Percentiles rank a stretch among this genome's conserved stretches.
Conservation (phyloP, 2,113 vertebrate species). For the Catharus bicknelli region DNA sequence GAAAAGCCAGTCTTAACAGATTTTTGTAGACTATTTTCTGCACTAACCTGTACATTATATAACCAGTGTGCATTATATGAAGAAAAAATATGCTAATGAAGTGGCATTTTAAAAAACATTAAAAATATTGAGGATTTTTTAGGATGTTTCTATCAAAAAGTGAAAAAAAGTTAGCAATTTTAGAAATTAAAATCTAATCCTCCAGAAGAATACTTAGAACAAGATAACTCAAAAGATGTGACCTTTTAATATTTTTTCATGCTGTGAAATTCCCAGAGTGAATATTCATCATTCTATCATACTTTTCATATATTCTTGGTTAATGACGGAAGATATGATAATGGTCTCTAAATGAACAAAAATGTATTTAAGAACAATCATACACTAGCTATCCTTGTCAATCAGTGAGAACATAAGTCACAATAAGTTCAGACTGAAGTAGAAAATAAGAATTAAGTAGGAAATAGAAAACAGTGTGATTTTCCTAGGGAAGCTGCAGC, state of each 20-base stretch:
- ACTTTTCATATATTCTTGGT: not conserved
- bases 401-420: not conserved
- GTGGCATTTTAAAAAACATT: not conserved
- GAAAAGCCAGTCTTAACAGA: not conserved
- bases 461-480: not conserved
- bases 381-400: not conserved
- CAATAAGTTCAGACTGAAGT: not conserved
- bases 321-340: not conserved
- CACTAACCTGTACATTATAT: not conserved
- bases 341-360: constrained; percentile 14
- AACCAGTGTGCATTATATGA: not conserved
- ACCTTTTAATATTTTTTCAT: not conserved
- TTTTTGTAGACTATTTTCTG: not conserved
- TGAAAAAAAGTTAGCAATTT: not conserved
- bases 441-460: not conserved
- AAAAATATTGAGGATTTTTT: not conserved
- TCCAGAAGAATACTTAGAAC: not conserved
- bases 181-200: not conserved
- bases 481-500: not conserved
- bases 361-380: not conserved
- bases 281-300: not conserved
- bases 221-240: not conserved
- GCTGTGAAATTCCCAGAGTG: not conserved
- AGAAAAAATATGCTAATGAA: not conserved
- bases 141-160: not conserved